Evolutionary conservation across 1,140 invertebrate species (phyloP).

Genomic region (Scaptomyza pallida): DNA sequence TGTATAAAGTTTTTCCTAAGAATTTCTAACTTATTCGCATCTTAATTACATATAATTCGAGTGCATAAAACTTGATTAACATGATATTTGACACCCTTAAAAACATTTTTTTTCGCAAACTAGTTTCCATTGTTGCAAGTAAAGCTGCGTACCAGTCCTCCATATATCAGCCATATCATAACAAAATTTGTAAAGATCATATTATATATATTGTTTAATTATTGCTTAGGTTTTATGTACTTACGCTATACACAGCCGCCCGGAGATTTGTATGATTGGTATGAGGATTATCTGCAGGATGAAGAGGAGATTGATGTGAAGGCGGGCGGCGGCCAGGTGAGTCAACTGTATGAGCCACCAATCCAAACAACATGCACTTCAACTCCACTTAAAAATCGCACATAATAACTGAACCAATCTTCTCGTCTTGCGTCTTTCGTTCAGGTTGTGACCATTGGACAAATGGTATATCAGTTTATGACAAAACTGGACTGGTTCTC

Average conservation of each 20-base stretch:
- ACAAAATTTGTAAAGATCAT: background rate
- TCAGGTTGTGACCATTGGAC: conserved; percentile 94
- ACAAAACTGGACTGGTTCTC: conserved; percentile 99
- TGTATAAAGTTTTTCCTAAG: too few species aligned
- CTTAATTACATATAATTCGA: too few species aligned
- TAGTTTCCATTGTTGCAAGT: background rate
- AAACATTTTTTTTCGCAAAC: too few species aligned
- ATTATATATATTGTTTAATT: background rate
- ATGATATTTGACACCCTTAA: background rate
- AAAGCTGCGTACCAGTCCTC: conserved; percentile 6
- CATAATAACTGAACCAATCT: too few species aligned
- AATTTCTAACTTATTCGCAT: too few species aligned
- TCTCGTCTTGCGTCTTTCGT: too few species aligned
- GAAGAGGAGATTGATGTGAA: conserved; percentile 98
- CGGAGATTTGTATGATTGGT: conserved; percentile 98
- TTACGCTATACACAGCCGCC: conserved; percentile 98
- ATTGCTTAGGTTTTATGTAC: conserved; percentile 87
- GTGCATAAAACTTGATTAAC: background rate
- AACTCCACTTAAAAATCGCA: background rate
- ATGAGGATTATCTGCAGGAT: conserved; percentile 97
- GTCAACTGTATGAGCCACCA: conserved; percentile 82
- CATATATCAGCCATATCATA: background rate
- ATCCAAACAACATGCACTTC: conserved; percentile 37
- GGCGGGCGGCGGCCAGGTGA: conserved; percentile 95
- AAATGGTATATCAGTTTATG: conserved; percentile 96